A percentile compares a stretch with the other conserved stretches of the same genome.
Evolutionary conservation across 2,888 invertebrate genomes (phyloP).

Genomic region (Drepana falcataria): DNA sequence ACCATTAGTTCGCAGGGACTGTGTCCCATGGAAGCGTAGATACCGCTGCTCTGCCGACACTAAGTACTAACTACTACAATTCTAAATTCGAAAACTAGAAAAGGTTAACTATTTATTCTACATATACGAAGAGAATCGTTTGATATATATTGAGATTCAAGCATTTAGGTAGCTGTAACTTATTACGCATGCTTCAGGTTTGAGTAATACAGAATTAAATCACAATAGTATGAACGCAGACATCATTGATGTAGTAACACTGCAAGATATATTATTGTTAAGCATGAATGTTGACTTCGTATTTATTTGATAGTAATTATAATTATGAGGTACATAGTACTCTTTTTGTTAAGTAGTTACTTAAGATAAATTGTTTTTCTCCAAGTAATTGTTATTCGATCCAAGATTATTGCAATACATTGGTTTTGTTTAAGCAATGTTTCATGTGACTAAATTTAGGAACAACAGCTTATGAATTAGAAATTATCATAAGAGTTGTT

Average conservation of each 20-base stretch:
- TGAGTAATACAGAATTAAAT: not conserved
- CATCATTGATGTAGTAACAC: not conserved
- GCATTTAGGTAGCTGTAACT: not conserved
- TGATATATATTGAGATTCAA: not conserved
- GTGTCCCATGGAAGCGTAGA: no score
- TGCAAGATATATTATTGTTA: not conserved
- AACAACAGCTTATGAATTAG: constrained; percentile 7
- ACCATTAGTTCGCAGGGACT: no score
- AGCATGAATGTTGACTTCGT: not conserved
- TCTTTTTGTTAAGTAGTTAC: not conserved
- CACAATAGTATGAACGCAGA: not conserved
- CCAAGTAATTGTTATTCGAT: not conserved
- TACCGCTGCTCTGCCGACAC: no score
- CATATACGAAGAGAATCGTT: no score
- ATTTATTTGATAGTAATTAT: not conserved
- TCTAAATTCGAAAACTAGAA: no score
- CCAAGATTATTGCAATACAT: not conserved
- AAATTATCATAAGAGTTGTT: not conserved
- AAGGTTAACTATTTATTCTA: no score
- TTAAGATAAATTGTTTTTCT: not conserved
- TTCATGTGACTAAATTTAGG: not conserved
- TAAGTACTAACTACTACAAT: no score
- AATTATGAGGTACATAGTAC: not conserved
- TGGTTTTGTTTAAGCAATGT: not conserved
- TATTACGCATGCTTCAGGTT: not conserved